phyloP scores from a whole-genome alignment of 2,888 invertebrate species.

The Danaus chrysippus region DNA sequence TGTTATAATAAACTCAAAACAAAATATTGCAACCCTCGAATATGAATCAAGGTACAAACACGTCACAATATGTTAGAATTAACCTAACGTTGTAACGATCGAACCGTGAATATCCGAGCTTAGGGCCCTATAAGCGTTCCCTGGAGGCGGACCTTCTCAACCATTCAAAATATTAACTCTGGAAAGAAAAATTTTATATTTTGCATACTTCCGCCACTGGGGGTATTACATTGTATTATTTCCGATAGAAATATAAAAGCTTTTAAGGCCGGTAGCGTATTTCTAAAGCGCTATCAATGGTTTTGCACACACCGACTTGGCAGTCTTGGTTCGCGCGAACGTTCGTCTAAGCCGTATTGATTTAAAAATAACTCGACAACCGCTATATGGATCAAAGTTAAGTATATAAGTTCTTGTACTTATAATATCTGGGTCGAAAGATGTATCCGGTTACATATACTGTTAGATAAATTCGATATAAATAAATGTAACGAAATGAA shows the following conservation, averaged over 20 bases:
- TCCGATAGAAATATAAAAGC: constrained; percentile 73
- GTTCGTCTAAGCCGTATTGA: constrained; percentile 62
- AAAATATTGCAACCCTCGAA: constrained; percentile 16
- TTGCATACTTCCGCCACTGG: constrained; percentile 59
- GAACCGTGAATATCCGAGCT: constrained; percentile 67
- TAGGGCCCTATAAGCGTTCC: constrained; percentile 54
- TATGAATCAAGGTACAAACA: constrained; percentile 30
- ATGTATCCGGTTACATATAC: too few relatives aligned
- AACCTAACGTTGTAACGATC: constrained; percentile 47
- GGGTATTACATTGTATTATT: constrained; percentile 72
- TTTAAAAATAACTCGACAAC: constrained; percentile 42
- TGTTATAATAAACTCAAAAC: neutral
- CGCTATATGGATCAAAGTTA: constrained; percentile 20
- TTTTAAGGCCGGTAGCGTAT: constrained; percentile 71
- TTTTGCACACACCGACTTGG: constrained; percentile 50
- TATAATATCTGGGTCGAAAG: neutral
- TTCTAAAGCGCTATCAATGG: constrained; percentile 61
- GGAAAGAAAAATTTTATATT: constrained; percentile 73
- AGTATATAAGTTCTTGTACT: neutral
- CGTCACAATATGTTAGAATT: constrained; percentile 56
- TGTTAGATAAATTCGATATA: too few relatives aligned
- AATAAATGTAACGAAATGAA: too few relatives aligned
- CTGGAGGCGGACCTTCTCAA: constrained; percentile 36
- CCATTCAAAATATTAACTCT: constrained; percentile 58
- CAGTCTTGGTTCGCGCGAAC: constrained; percentile 37